Base-by-base conservation (phyloP, 2,113 vertebrate genomes). In the Calidris pugnax region DNA sequence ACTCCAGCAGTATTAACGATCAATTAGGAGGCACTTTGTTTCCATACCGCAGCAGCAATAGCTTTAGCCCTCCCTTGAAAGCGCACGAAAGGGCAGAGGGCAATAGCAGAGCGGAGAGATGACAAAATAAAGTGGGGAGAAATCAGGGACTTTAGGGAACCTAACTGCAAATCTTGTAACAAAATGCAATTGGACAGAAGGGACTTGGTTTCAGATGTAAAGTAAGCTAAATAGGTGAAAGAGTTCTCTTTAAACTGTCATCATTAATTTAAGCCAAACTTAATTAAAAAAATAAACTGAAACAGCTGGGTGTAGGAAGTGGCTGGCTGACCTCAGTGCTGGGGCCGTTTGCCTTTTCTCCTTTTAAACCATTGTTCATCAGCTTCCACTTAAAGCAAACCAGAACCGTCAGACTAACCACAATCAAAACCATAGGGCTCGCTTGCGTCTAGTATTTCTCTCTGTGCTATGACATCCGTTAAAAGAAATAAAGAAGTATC, bases 271-370 rank as follows among this genome's bases (percentile, higher is more conserved):
- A 97, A 95, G 82, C 84, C 92, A 88, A 97, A 91, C 87, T 90
- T 92, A 96, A 97, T 97, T 96, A 91, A 95, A 97, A 97, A 96
- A 94, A 91, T 93, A 97, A 97, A 96, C 87, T 43, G 93, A 95
- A 97, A 43, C 97, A 97, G 95, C 94, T 96, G 97, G 92, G 79
- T 93, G 87, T 96, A 95, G 93, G 96, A 97, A 97, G 93, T 95
- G 79, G 73, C 53, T 89, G 60, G 45, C 85, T 97, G 95, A 97
- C 95, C 94, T 97, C 89, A 80, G 85, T n/a, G 60, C 80, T 89
- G 79, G 72, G 93, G 66, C 79, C 2, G 21, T 90, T 97, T 94
- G 90, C 91, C 87, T 95, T 94, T 90, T 91, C 93, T 96, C 69
- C 73, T 77, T 89, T 96, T 60, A 97, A 97, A 96, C 89, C n/a